A percentile compares a stretch with the other conserved stretches of the same genome.
Evolutionary conservation across 1,140 invertebrate genomes (phyloP).

Genomic region (Cheumatopsyche charites): DNA sequence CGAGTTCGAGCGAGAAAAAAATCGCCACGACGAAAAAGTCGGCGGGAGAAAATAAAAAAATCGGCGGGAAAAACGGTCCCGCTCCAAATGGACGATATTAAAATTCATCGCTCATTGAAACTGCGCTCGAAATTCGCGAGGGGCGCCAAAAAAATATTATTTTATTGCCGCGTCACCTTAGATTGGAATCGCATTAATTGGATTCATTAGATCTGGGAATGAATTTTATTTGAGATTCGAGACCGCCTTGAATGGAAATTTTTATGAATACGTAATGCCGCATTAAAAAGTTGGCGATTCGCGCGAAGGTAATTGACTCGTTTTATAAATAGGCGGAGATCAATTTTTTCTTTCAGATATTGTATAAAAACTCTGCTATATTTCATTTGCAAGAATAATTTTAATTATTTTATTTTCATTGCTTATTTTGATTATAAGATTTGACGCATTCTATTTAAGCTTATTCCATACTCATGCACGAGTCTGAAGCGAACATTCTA

Average conservation of each 20-base stretch:
- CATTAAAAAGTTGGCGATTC: too few species aligned
- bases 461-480: too few species aligned
- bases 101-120: slow-evolving; percentile 36
- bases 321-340: background rate
- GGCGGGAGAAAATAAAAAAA: background rate
- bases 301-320: background rate
- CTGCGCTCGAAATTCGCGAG: background rate
- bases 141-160: slow-evolving; percentile 26
- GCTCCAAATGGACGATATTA: slow-evolving; percentile 13
- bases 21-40: background rate
- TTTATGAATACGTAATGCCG: too few species aligned
- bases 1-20: slow-evolving; percentile 18
- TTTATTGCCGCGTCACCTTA: slow-evolving; percentile 37
- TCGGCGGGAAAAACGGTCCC: background rate
- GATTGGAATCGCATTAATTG: slow-evolving; percentile 39
- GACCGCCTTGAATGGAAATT: slow-evolving; percentile 13
- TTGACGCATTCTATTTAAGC: too few species aligned
- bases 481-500: too few species aligned
- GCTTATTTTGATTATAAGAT: too few species aligned
- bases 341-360: background rate
- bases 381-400: background rate
- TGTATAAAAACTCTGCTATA: background rate
- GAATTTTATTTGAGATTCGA: slow-evolving; percentile 39
- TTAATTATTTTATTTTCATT: background rate
- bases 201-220: slow-evolving; percentile 40